A percentile compares a stretch with the other conserved stretches of the same genome.
phyloP scores from a whole-genome alignment of 1,140 invertebrate genomes.

The Pseudomyrmex flavicornis region DNA sequence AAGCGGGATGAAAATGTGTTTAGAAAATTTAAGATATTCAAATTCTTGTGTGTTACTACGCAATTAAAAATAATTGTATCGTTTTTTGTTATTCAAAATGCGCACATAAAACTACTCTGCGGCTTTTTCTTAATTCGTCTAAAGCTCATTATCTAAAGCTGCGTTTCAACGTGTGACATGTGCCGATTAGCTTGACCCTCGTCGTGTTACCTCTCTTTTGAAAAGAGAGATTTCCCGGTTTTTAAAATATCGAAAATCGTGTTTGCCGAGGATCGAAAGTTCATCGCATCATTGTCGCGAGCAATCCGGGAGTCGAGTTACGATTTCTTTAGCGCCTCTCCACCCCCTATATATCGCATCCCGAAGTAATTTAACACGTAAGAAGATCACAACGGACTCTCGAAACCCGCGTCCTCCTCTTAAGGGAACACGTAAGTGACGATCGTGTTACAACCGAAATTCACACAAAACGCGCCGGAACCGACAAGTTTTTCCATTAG shows the following conservation, averaged over 20 bases:
- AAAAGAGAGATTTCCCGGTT: conserved; percentile 58
- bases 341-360: conserved; percentile 69
- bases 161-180: conserved; percentile 20
- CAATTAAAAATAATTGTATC: too few relatives aligned
- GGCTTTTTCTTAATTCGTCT: conserved; percentile 27
- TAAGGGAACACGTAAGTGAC: conserved; percentile 70
- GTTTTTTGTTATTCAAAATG: neutral
- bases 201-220: conserved; percentile 23
- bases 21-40: neutral
- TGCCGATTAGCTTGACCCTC: conserved; percentile 61
- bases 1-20: too few relatives aligned
- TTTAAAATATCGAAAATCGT: conserved; percentile 78
- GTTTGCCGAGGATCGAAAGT: conserved; percentile 81
- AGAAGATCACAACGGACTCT: conserved; percentile 76
- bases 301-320: conserved; percentile 83
- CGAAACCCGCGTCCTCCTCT: conserved; percentile 74
- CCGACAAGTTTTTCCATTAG: conserved; percentile 36
- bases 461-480: conserved; percentile 77
- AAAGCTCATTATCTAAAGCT: conserved; percentile 54
- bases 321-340: conserved; percentile 70
- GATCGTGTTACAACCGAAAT: conserved; percentile 80
- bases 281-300: conserved; percentile 80
- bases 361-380: conserved; percentile 83
- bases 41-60: neutral
- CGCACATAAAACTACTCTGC: neutral